Evolutionary conservation across 37 sponge, comb jelly and placozoan genomes (phyloP).

Genomic region (Amphimedon queenslandica): DNA sequence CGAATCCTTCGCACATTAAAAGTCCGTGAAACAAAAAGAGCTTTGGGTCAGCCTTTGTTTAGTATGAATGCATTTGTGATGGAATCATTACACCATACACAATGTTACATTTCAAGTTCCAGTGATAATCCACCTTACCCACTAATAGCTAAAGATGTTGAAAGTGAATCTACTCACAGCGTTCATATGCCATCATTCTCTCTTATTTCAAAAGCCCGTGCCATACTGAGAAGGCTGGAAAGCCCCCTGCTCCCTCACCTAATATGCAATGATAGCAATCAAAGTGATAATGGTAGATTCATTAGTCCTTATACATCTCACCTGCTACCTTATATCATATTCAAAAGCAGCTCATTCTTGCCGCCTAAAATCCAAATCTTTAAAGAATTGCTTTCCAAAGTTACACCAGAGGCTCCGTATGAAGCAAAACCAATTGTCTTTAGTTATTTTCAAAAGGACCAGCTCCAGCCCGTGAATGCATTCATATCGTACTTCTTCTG

Average conservation of each 20-base stretch:
- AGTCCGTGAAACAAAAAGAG: slow-evolving; percentile 16
- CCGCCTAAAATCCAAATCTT: slow-evolving; percentile 40
- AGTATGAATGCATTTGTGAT: slow-evolving; percentile 11
- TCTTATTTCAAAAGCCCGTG: background rate
- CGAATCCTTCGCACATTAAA: slow-evolving; percentile 26
- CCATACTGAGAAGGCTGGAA: background rate
- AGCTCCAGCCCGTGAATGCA: slow-evolving; percentile 60
- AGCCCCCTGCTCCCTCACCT: background rate
- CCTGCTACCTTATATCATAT: slow-evolving; percentile 67
- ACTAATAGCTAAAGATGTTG: background rate
- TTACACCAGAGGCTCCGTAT: background rate
- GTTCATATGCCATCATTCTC: background rate
- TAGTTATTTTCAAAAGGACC: slow-evolving; percentile 66
- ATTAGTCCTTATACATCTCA: slow-evolving; percentile 67
- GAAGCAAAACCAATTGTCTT: slow-evolving; percentile 40
- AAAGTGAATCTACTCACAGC: background rate
- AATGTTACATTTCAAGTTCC: background rate
- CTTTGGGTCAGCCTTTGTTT: slow-evolving; percentile 20
- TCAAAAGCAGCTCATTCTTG: slow-evolving; percentile 27
- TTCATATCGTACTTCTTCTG: slow-evolving; percentile 75
- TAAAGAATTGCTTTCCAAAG: slow-evolving; percentile 22
- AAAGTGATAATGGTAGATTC: background rate
- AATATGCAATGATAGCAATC: background rate
- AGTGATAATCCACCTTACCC: background rate
- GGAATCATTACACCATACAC: background rate